Evolutionary conservation across 2,113 vertebrate genomes (phyloP), one percentile per base, ranked within the genome.

Genomic region (Oncorhynchus nerka): DNA sequence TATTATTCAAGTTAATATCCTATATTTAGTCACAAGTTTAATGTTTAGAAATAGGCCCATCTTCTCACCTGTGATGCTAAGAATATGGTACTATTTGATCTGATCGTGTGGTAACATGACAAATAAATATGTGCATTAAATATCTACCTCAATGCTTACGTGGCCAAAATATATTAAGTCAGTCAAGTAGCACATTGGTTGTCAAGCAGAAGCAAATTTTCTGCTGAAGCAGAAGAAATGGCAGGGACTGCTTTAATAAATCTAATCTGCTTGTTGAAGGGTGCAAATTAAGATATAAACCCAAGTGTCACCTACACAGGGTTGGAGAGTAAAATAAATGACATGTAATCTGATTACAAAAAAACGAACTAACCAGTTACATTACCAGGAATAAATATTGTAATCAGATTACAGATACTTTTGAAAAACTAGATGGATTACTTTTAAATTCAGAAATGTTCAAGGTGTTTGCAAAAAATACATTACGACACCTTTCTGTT

Each of bases 141-240:
- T 70, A 22, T 70, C 68, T 16, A 70, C 68, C 67, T 68, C 32
- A 39, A n/a, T 59, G 79, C 81, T 77, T 77, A 79, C 81, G 87
- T 85, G 87, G 87, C 81, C 78, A 3, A 83, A 84, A 75, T 80
- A 78, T 65, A 34, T 80, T 28, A 80, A 79, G 39, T 45, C 39
- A 19, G 83, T 81, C 66, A 71, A 75, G 59, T 20, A 51, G 64
- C 55, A 78, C 77, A 67, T 48, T 70, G 80, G 28, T 70, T 74
- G 76, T 81, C 73, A 75, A 19, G 85, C 85, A 87, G 83, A 83
- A 75, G 77, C 48, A 61, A 19, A 83, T 74, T 77, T 77, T 67
- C 30, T 65, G 75, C 77, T 80, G 83, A 73, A 73, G 84, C 81
- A 83, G 83, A 85, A 79, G 1, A 75, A 65, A 51, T 73, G 75